These are phyloP conservation scores for Drosophila hydei DNA, from an alignment of 1,140 invertebrate species.

Conservation along the genomic window DNA sequence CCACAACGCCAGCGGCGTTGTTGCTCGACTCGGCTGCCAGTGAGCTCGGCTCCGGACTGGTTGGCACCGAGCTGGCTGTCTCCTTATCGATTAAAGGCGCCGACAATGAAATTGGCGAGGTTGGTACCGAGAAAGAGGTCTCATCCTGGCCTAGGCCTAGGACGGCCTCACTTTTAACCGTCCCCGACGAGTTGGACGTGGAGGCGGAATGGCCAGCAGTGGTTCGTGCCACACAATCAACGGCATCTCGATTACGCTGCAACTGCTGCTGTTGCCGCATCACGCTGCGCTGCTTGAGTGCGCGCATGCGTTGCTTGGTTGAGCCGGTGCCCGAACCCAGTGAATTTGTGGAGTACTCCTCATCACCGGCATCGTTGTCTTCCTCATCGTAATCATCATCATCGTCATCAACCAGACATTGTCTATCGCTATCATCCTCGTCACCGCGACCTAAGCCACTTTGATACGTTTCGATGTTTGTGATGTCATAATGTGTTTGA, in stretches of 20 bases:
- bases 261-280: slow-evolving; percentile 49
- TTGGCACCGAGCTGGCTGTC: slow-evolving; percentile 90
- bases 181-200: slow-evolving; percentile 73
- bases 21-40: slow-evolving; percentile 84
- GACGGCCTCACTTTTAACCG: slow-evolving; percentile 72
- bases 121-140: slow-evolving; percentile 83
- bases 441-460: slow-evolving; percentile 67
- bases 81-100: slow-evolving; percentile 80
- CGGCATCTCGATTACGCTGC: slow-evolving; percentile 63
- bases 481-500: slow-evolving; percentile 81
- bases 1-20: slow-evolving; percentile 70
- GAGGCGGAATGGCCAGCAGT: slow-evolving; percentile 51
- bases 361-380: slow-evolving; percentile 77
- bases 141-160: slow-evolving; percentile 62
- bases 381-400: slow-evolving; percentile 71
- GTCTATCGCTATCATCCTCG: slow-evolving; percentile 77
- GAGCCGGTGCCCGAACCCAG: slow-evolving; percentile 67
- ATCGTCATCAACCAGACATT: slow-evolving; percentile 72
- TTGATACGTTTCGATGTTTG: slow-evolving; percentile 81
- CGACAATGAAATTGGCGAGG: slow-evolving; percentile 80
- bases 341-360: slow-evolving; percentile 77
- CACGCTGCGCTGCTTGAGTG: slow-evolving; percentile 68
- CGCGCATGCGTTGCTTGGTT: slow-evolving; percentile 71
- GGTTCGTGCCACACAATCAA: slow-evolving; percentile 58
- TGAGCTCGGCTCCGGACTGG: slow-evolving; percentile 88